Evolutionary conservation across 1,140 invertebrate species (phyloP).

Genomic region (Hyles vespertilio): DNA sequence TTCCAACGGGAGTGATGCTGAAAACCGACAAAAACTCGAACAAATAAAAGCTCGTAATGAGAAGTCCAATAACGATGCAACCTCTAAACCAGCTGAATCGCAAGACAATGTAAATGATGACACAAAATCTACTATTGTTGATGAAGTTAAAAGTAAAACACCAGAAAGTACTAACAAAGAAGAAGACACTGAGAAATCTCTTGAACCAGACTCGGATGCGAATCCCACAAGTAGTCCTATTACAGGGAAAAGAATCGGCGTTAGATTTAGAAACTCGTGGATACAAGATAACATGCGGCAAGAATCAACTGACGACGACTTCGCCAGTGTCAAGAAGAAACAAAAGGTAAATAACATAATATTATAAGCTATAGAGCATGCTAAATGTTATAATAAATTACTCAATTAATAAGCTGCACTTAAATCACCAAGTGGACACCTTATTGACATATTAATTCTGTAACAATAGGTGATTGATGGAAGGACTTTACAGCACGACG

Average conservation of each 20-base stretch:
- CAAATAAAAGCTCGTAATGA: constrained; percentile 17
- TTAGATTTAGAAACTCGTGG: constrained; percentile 64
- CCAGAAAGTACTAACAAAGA: constrained; percentile 17
- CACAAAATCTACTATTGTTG: constrained; percentile 3
- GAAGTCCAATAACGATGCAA: constrained; percentile 12
- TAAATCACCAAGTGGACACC: constrained; percentile 1
- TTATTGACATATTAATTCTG: constrained; percentile 30
- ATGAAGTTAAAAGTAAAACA: constrained; percentile 16
- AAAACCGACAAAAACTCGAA: constrained; percentile 27
- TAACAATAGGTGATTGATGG: constrained; percentile 47
- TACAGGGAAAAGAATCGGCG: constrained; percentile 47
- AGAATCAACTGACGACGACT: constrained; percentile 57
- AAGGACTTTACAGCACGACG: constrained; percentile 36
- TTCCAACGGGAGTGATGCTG: constrained; percentile 80
- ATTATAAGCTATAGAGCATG: constrained; percentile 3
- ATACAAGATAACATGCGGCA: constrained; percentile 47
- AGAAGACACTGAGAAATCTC: constrained; percentile 57
- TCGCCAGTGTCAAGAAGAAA: constrained; percentile 46
- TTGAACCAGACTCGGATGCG: constrained; percentile 52
- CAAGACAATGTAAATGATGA: constrained; percentile 9
- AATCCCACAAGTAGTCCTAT: constrained; percentile 44
- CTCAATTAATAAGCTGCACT: constrained; percentile 19
- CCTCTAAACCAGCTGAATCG: constrained; percentile 8
- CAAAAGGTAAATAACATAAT: constrained; percentile 46
- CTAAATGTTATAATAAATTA: neutral